Percentiles rank a stretch among this genome's conserved stretches.
Evolutionary conservation across 1,140 invertebrate genomes (phyloP).

Genomic region (Anthonomus grandis): DNA sequence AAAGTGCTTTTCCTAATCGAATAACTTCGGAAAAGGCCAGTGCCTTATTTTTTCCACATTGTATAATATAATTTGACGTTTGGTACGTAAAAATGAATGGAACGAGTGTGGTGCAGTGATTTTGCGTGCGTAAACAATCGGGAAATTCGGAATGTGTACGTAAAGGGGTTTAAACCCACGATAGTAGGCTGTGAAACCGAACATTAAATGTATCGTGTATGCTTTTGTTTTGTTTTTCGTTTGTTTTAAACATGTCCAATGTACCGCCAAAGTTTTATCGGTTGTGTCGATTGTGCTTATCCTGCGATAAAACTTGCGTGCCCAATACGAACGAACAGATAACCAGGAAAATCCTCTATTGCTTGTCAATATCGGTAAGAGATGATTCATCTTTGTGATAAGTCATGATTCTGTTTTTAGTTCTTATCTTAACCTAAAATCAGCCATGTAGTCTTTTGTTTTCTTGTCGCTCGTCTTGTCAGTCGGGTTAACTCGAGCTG

Average conservation of each 20-base stretch:
- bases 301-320: conserved; percentile 32
- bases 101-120: conserved; percentile 23
- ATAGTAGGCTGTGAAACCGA: conserved; percentile 36
- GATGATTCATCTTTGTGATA: conserved; percentile 31
- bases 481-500: conserved; percentile 3
- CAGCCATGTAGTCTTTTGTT: conserved; percentile 24
- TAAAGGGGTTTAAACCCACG: conserved; percentile 36
- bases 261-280: conserved; percentile 65
- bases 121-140: conserved; percentile 26
- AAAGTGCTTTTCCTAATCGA: conserved; percentile 27
- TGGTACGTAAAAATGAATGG: conserved; percentile 17
- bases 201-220: conserved; percentile 38
- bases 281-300: conserved; percentile 62
- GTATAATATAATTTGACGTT: conserved; percentile 25
- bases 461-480: not conserved
- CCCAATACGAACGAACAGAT: conserved; percentile 45
- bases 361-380: conserved; percentile 52
- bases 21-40: conserved; percentile 40
- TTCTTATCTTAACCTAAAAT: conserved; percentile 28
- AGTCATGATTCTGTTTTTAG: conserved; percentile 30
- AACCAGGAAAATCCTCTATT: conserved; percentile 50
- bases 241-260: conserved; percentile 60
- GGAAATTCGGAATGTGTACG: conserved; percentile 26
- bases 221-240: conserved; percentile 42
- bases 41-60: conserved; percentile 47